These are phyloP conservation scores for Aphidius ervi DNA, from an alignment of 1,140 invertebrate genomes.

Conservation along the genomic window DNA sequence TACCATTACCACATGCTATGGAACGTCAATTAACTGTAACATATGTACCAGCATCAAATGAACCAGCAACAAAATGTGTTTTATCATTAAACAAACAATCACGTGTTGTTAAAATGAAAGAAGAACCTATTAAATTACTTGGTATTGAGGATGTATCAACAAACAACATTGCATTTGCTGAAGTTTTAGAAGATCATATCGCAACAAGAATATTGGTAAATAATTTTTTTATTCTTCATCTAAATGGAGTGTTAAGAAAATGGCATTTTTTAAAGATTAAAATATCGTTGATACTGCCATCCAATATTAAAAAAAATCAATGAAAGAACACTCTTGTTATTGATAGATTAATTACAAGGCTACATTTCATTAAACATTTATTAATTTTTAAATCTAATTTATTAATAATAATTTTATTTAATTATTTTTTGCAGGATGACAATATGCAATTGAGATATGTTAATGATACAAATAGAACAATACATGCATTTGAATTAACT, in stretches of 20 bases:
- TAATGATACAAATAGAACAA: conserved; percentile 55
- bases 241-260: conserved; percentile 45
- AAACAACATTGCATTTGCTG: conserved; percentile 58
- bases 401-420: not conserved
- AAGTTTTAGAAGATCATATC: conserved; percentile 65
- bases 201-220: conserved; percentile 60
- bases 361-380: conserved; percentile 45
- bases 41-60: conserved; percentile 55
- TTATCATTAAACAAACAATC: conserved; percentile 63
- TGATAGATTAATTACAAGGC: conserved; percentile 42
- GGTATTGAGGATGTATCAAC: conserved; percentile 41
- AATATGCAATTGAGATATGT: conserved; percentile 56
- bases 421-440: conserved; percentile 54
- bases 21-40: conserved; percentile 63
- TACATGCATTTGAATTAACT: conserved; percentile 56
- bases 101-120: conserved; percentile 58
- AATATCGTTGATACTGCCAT: conserved; percentile 47
- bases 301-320: conserved; percentile 37
- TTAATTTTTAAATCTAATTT: not conserved
- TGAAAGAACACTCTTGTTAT: conserved; percentile 49
- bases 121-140: conserved; percentile 52
- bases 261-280: conserved; percentile 34
- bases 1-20: conserved; percentile 66
- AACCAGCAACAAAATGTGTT: conserved; percentile 53
- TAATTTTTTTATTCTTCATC: conserved; percentile 11